Base-by-base conservation (phyloP, 2,797 vertebrate genomes). In the Eulemur coronatus region DNA sequence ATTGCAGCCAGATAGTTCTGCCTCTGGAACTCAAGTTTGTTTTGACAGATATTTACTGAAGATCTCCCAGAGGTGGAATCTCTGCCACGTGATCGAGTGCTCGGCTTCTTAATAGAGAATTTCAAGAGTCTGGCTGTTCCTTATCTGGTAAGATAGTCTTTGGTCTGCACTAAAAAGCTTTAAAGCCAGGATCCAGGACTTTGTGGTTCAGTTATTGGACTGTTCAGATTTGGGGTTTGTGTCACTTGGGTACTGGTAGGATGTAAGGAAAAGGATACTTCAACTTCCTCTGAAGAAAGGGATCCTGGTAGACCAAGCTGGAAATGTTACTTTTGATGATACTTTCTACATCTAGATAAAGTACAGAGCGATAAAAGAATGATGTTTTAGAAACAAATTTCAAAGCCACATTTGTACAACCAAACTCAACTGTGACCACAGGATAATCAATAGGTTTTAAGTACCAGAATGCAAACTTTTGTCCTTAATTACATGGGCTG, bases 1-100 rank as follows among this genome's bases (percentile, higher is more conserved):
- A 50, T 28, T 7, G 26, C 11, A n/a, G 61, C 35, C 41, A 28
- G 9, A 1, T 67, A 30, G 57, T 48, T 94, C 91, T 59, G 81
- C 87, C 48, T 22, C 46, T 86, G 33, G 65, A 97, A 61, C 41
- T 76, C 0, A 0, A 55, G n/a, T 94, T 95, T 96, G 88, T 55
- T 98, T 97, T 97, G 50, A 96, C 98, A 99, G 99, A 99, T 99
- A 98, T 99, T 99, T 97, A 99, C 99, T 0, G 99, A 99, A 98
- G 99, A 99, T 97, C 99, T 99, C 61, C 99, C 99, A 0, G 99
- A 99, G 98, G 99, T 99, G 96, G 99, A 99, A 98, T 98, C 99
- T n/a, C 97, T 99, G 57, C 99, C 99, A 50, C 98, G 99, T 89
- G 99, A 99, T 96, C 99, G 98, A 93, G 99, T 99, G 91, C 99